Evolutionary conservation across 2,797 vertebrate species (phyloP), one percentile per base, ranked within the genome.

Genomic region (Poeciliopsis turneri): DNA sequence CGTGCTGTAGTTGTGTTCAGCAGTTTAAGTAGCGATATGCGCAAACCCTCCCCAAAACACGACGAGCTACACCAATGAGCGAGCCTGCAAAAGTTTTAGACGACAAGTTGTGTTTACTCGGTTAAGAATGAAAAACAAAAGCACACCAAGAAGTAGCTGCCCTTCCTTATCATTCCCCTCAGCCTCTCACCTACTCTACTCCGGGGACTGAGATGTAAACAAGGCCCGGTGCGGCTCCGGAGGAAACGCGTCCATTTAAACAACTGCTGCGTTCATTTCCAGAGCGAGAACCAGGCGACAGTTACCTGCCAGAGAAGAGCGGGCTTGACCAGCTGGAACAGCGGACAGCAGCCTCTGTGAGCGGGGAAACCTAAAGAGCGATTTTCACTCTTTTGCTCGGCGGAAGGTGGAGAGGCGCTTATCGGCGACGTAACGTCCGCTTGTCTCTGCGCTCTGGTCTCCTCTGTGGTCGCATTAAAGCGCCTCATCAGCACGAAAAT

Each of bases 121-220:
- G 5, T 5, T 5, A 9, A 18, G 2, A 61, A 51, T 10, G 1
- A 39, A 39, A 5, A 39, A 39, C 36, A 59, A 47, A 5, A 57
- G 70, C 72, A 45, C 59, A 46, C 15, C 47, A 28, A 61, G 53
- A 30, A 61, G 57, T 79, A 84, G 66, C 88, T 70, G 70, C 74
- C 72, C 77, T 66, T 49, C 28, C 39, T 70, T 45, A 30, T 57
- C 79, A 69, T n/a, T 66, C 53, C 74, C 33, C 68, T 81, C 49
- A 74, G 80, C 84, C 86, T 89, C 86, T 82, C 61, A 85, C 77
- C 79, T 84, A 96, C 92, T 93, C 80, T 77, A 93, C 90, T 47
- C 86, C 93, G 92, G 80, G 92, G 95, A 90, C 88, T 81, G 85
- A 80, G 80, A 93, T 94, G 96, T 97, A 96, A 96, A 97, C 96